A percentile compares a stretch with the other conserved stretches of the same genome.
Evolutionary conservation across 2,113 vertebrate species (phyloP).

Genomic region (Actenoides lindsayi): DNA sequence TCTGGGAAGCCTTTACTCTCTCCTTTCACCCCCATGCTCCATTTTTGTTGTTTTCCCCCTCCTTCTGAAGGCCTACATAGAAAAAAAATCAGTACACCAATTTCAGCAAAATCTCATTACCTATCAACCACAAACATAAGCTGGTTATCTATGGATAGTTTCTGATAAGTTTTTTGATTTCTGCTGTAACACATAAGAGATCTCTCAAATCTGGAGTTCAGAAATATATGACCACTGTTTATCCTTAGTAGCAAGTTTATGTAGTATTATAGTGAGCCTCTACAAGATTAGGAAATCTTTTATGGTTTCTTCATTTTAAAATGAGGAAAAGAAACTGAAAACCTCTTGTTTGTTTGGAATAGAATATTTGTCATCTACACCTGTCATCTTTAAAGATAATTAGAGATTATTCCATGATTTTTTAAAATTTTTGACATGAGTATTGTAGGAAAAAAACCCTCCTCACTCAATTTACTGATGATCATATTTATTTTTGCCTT

Average conservation of each 20-base stretch:
- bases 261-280: not conserved
- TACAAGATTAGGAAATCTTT: not conserved
- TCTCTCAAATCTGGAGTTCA: not conserved
- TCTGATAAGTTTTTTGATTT: not conserved
- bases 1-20: not conserved
- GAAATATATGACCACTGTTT: not conserved
- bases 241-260: not conserved
- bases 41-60: not conserved
- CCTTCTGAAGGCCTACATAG: not conserved
- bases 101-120: not conserved
- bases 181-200: not conserved
- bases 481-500: no score
- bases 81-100: not conserved
- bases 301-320: not conserved
- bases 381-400: not conserved
- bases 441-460: not conserved
- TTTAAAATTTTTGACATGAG: not conserved
- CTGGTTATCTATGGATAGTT: not conserved
- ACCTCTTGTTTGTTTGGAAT: not conserved
- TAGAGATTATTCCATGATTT: not conserved
- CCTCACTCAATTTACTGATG: not conserved
- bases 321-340: not conserved
- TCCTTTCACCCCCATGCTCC: not conserved
- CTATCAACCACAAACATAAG: not conserved
- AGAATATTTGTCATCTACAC: not conserved